Conservation (phyloP, 2,113 vertebrate genomes). For the Spea bombifrons region DNA sequence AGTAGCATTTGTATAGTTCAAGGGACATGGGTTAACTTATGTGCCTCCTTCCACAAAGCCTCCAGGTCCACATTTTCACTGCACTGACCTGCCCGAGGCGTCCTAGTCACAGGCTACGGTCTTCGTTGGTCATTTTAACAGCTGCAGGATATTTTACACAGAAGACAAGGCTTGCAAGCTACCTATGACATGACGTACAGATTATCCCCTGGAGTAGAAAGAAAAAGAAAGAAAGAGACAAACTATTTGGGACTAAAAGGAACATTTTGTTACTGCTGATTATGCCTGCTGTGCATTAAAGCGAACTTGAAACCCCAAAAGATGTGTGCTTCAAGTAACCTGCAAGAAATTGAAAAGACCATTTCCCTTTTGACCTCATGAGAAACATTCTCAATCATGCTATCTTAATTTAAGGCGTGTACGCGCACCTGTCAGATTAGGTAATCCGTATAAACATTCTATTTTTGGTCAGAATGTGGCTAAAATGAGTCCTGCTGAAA, state of each 20-base stretch:
- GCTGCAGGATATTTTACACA: constrained; percentile 9
- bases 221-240: constrained; percentile 16
- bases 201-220: constrained; percentile 5
- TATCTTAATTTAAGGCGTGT: not conserved
- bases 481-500: not conserved
- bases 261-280: not conserved
- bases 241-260: constrained; percentile 11
- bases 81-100: not conserved
- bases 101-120: not conserved
- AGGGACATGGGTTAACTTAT: not conserved
- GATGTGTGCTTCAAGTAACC: not conserved
- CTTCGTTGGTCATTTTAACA: constrained; percentile 2
- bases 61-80: not conserved
- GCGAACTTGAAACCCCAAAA: not conserved
- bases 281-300: constrained; percentile 27
- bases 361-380: constrained; percentile 33
- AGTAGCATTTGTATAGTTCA: not conserved
- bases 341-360: not conserved
- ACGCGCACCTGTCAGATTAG: no score
- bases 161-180: constrained; percentile 15
- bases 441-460: not conserved
- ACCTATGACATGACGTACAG: constrained; percentile 41
- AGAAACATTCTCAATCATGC: constrained; percentile 13
- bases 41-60: constrained; percentile 8
- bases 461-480: not conserved